A percentile compares a stretch with the other conserved stretches of the same genome.
Evolutionary conservation across 2,113 vertebrate species (phyloP).

Genomic region (Oenanthe oenanthe): DNA sequence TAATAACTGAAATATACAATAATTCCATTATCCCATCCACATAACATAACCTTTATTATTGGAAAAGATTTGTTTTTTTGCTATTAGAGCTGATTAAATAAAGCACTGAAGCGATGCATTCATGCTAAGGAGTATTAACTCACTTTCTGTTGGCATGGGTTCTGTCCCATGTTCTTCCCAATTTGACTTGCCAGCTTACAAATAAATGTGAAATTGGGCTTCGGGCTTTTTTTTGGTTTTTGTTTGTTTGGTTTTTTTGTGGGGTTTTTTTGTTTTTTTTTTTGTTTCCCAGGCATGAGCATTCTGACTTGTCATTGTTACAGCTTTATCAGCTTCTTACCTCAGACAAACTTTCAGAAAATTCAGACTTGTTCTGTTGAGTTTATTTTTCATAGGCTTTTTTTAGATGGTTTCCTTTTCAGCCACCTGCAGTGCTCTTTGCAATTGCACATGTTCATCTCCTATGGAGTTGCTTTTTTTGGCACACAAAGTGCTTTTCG

Average conservation of each 20-base stretch:
- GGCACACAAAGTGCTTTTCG: slow-evolving; percentile 38
- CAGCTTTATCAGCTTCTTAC: neutral
- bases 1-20: neutral
- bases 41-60: neutral
- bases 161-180: neutral
- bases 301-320: neutral
- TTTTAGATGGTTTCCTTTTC: slow-evolving; percentile 60
- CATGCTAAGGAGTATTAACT: neutral
- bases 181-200: neutral
- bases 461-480: slow-evolving; percentile 62
- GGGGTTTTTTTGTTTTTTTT: no score
- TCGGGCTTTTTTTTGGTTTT: neutral
- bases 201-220: neutral
- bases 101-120: neutral
- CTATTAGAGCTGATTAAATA: neutral
- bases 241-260: no score
- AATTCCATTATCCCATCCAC: neutral
- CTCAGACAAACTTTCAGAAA: slow-evolving; percentile 33
- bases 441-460: slow-evolving; percentile 63
- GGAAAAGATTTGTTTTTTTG: slow-evolving; percentile 4
- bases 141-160: fast-evolving
- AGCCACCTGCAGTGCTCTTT: slow-evolving; percentile 67
- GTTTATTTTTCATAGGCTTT: slow-evolving; percentile 51
- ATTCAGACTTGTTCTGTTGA: neutral
- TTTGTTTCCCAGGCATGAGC: neutral